A percentile compares a stretch with the other conserved stretches of the same genome.
phyloP scores from a whole-genome alignment of 2,113 vertebrate species.

The Rattus norvegicus region GRCr8 NC_086024.1:110442501-110443000 shows the following conservation, averaged over 20 bases:
- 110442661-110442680: conserved; percentile 51
- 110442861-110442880: conserved; percentile 49
- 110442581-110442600: conserved; percentile 27
- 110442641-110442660: conserved; percentile 61
- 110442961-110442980: conserved; percentile 64
- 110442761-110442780: conserved; percentile 32
- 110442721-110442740: conserved; percentile 54
- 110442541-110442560: conserved; percentile 36
- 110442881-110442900: conserved; percentile 55
- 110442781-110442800: conserved; percentile 40
- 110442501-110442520: not conserved
- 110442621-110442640: conserved; percentile 50
- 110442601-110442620: conserved; percentile 55
- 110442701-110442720: conserved; percentile 36
- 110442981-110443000: conserved; percentile 62
- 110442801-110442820: conserved; percentile 18
- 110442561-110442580: conserved; percentile 56
- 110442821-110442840: conserved; percentile 44
- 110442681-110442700: conserved; percentile 33
- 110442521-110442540: conserved; percentile 22
- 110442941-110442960: conserved; percentile 70
- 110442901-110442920: conserved; percentile 57
- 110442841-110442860: conserved; percentile 50
- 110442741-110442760: conserved; percentile 22
- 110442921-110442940: conserved; percentile 69